Conservation (phyloP, 1,140 invertebrate genomes). For the Meloidogyne chitwoodi region DNA sequence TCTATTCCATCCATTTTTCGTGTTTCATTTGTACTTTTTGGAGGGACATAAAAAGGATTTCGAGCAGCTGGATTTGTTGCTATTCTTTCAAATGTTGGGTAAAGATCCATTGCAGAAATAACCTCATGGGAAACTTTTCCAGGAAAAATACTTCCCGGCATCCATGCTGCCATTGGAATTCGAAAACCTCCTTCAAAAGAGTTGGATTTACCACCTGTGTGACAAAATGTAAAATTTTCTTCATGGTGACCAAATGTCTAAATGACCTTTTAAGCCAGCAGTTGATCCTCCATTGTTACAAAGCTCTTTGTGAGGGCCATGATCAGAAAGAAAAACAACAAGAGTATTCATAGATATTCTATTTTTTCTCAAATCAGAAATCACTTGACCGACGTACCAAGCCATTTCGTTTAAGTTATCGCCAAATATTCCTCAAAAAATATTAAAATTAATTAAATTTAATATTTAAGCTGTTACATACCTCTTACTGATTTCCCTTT, state of each 20-base stretch:
- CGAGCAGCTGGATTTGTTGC: constrained; percentile 7
- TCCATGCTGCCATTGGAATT: constrained; percentile 57
- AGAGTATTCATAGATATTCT: constrained; percentile 23
- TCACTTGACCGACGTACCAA: constrained; percentile 58
- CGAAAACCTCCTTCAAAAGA: constrained; percentile 57
- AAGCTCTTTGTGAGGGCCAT: constrained; percentile 57
- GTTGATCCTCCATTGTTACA: constrained; percentile 58
- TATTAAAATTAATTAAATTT: background rate
- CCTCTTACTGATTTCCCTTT: constrained; percentile 45
- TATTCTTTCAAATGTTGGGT: constrained; percentile 45
- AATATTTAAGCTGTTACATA: background rate
- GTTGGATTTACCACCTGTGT: constrained; percentile 54
- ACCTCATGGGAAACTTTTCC: constrained; percentile 52
- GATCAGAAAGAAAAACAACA: constrained; percentile 57
- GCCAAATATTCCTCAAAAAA: constrained; percentile 27
- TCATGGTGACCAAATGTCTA: background rate
- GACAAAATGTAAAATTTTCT: background rate
- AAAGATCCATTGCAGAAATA: constrained; percentile 38
- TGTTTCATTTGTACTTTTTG: background rate
- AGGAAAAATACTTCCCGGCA: constrained; percentile 52
- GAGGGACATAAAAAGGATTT: background rate
- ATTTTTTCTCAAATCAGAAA: constrained; percentile 34
- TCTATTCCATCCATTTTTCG: constrained; percentile 13
- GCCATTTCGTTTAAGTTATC: constrained; percentile 57
- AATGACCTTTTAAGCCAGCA: constrained; percentile 49